Base-by-base conservation (phyloP, 2,797 vertebrate species). In the Galaxias olidus region DNA sequence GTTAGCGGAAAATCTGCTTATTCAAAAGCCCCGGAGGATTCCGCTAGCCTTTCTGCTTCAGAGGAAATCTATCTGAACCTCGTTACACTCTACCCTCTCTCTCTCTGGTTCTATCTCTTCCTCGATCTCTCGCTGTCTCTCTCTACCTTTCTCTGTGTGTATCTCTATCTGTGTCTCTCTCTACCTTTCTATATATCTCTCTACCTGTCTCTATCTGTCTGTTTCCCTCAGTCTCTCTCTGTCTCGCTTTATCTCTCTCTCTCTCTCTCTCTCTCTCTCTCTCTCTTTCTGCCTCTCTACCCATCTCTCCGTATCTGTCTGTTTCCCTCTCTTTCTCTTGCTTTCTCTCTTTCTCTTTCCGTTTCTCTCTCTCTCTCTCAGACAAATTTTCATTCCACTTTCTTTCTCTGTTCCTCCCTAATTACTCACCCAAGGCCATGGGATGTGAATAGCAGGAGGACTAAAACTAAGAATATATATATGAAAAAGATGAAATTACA, bases 1-100 rank as follows among this genome's bases (percentile, higher is more conserved):
- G 84, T 88, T 86, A 85, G 86, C 59, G 48, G 81, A 87, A 89
- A 88, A 87, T 82, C 77, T 87, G 86, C 84, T 83, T 85, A 76
- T 88, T 86, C 81, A 82, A 85, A 82, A 87, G n/a, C 89, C 86
- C 85, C 42, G 58, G 79, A 77, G 85, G 66, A 73, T 70, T 46
- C 74, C 80, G 71, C 71, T 67, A 30, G 30, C 30, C 69, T 84
- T 90, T 90, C 76, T 83, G 83, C 84, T 30, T 30, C 30, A 6
- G 85, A 88, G 69, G 87, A 83, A 85, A 84, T 87, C 84, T 83
- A 81, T 89, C 84, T 69, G 65, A 61, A 1, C 8, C 8, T 10
- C 4, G 30, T 30, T 30, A 3, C 49, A n/a, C 49, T 51, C n/a
- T 4, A 8, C 4, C 49, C 30, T 62, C 49, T 12, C 64, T 65